Percentiles rank a stretch among this genome's conserved stretches.
Evolutionary conservation across 2,797 vertebrate species (phyloP).

Genomic region (Neosilurus hyrtlii): DNA sequence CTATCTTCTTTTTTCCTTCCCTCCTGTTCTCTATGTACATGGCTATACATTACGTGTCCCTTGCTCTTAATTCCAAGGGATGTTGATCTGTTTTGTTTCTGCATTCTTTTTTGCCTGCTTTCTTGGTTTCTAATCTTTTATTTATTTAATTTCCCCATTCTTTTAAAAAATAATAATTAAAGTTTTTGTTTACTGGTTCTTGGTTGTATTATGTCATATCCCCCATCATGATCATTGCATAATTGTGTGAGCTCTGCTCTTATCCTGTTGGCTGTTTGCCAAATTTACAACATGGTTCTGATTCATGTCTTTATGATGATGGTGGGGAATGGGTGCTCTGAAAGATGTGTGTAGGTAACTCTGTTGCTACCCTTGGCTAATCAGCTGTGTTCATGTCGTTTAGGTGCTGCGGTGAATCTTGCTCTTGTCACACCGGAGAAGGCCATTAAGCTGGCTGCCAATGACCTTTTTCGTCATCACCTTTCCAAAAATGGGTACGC

Average conservation of each 20-base stretch:
- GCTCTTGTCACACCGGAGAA: constrained; percentile 83
- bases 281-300: constrained; percentile 25
- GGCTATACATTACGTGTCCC: constrained; percentile 12
- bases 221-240: constrained; percentile 57
- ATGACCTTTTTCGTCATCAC: constrained; percentile 78
- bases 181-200: constrained; percentile 22
- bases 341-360: constrained; percentile 18
- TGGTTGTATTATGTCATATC: constrained; percentile 39
- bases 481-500: constrained; percentile 75
- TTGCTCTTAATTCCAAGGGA: constrained; percentile 35
- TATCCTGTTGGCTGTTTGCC: constrained; percentile 5
- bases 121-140: constrained; percentile 30
- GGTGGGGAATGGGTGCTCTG: constrained; percentile 56
- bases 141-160: constrained; percentile 1
- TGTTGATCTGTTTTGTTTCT: constrained; percentile 23
- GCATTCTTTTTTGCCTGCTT: constrained; percentile 32
- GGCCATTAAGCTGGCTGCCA: constrained; percentile 81
- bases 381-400: constrained; percentile 47
- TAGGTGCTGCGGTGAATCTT: constrained; percentile 81
- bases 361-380: constrained; percentile 50
- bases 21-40: background rate
- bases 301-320: constrained; percentile 58
- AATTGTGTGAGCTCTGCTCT: constrained; percentile 21
- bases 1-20: background rate
- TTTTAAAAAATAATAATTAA: constrained; percentile 26